Conservation (phyloP, 2,888 invertebrate species). For the Diarsia dahlii region DNA sequence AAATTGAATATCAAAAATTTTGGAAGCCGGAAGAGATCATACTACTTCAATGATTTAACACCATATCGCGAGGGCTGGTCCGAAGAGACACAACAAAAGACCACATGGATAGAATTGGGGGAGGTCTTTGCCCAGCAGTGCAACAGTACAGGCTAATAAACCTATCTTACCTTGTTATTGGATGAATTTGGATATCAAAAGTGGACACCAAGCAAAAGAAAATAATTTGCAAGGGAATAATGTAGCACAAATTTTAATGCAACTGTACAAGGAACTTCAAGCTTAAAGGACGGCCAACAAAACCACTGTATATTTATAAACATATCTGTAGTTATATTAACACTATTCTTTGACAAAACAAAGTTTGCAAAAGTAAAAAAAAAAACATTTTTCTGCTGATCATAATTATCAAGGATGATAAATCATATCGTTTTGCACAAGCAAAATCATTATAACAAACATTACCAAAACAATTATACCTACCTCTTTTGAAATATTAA, state of each 20-base stretch:
- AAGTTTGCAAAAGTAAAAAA: constrained; percentile 31
- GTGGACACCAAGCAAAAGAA: constrained; percentile 47
- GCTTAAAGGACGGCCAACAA: constrained; percentile 72
- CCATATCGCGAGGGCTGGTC: too few relatives aligned
- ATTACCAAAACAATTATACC: too few relatives aligned
- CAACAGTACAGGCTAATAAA: too few relatives aligned
- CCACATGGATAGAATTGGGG: too few relatives aligned
- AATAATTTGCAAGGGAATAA: constrained; percentile 42
- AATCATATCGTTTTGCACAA: not conserved
- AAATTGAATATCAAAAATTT: not conserved
- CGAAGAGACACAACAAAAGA: too few relatives aligned
- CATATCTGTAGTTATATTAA: constrained; percentile 46
- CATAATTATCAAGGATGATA: constrained; percentile 1
- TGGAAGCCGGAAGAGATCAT: not conserved
- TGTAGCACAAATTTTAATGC: constrained; percentile 36
- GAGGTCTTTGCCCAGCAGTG: too few relatives aligned
- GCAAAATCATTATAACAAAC: not conserved
- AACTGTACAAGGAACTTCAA: constrained; percentile 72
- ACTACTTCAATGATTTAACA: not conserved
- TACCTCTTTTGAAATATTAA: not conserved
- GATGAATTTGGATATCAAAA: not conserved
- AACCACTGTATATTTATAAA: constrained; percentile 58
- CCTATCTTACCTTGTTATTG: too few relatives aligned
- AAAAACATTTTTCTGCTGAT: constrained; percentile 10
- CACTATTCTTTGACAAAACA: constrained; percentile 40